These are phyloP conservation scores for Drosophila picticornis DNA, from an alignment of 2,888 invertebrate species.

Conservation along the genomic window DNA sequence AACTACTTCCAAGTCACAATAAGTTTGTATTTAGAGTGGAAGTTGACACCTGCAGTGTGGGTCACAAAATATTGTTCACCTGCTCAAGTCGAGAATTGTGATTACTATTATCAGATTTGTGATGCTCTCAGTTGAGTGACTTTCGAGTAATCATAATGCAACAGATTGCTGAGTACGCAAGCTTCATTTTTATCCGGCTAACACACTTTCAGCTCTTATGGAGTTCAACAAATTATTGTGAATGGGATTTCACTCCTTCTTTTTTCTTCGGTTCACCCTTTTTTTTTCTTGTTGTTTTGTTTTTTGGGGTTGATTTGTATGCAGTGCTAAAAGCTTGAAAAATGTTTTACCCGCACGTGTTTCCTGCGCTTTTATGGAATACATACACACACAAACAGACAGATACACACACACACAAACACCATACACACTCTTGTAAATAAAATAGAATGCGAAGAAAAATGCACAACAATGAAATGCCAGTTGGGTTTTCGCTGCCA, in stretches of 20 bases:
- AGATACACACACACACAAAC: constrained; percentile 34
- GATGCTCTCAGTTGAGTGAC: constrained; percentile 40
- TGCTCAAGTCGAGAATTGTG: constrained; percentile 1
- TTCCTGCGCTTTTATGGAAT: constrained; percentile 78
- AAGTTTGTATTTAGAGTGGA: neutral
- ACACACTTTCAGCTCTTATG: constrained; percentile 52
- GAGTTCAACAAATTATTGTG: constrained; percentile 80
- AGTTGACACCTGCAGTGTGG: constrained; percentile 3
- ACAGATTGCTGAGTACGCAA: constrained; percentile 66
- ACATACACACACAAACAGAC: constrained; percentile 42
- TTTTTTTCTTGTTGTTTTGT: constrained; percentile 1
- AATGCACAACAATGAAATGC: constrained; percentile 80
- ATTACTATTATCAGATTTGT: constrained; percentile 46
- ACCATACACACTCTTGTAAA: constrained; percentile 55
- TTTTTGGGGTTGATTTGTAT: constrained; percentile 77
- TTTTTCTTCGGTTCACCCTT: constrained; percentile 4
- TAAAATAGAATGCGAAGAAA: constrained; percentile 66
- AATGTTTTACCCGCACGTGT: constrained; percentile 81
- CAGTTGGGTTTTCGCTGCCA: constrained; percentile 60
- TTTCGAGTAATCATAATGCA: constrained; percentile 66
- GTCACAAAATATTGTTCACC: neutral
- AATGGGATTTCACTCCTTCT: constrained; percentile 53
- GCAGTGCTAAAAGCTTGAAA: constrained; percentile 81
- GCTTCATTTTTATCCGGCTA: constrained; percentile 31
- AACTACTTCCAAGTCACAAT: neutral